Evolutionary conservation across 2,113 vertebrate genomes (phyloP).

Genomic region (Thalassarche chlororhynchos): DNA sequence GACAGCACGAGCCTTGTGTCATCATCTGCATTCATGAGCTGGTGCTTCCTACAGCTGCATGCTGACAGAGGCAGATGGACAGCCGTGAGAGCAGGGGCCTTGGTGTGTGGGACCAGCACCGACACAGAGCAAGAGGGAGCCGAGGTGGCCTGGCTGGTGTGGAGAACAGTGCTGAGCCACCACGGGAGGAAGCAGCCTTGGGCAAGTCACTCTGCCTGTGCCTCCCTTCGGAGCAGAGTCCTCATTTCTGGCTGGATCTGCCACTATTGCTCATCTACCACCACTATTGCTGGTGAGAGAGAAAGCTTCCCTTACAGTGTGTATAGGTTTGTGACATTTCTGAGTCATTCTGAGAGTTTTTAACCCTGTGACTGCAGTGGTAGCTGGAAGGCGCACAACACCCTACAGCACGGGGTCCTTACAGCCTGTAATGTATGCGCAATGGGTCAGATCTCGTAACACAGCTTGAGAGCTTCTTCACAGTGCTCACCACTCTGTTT

Average conservation of each 20-base stretch:
- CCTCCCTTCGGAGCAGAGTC: not conserved
- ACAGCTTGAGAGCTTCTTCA: not conserved
- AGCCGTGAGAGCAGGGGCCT: not conserved
- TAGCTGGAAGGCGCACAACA: not conserved
- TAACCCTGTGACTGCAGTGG: not conserved
- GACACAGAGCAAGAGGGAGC: not conserved
- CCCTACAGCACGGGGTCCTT: not conserved
- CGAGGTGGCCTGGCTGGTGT: not conserved
- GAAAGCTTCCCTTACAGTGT: not conserved
- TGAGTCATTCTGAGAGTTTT: not conserved
- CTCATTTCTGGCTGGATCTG: not conserved
- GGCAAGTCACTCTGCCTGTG: accelerated
- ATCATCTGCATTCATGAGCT: accelerated
- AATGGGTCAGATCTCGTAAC: not conserved
- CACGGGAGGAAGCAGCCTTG: not conserved
- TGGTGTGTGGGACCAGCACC: accelerated
- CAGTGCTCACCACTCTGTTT: not conserved
- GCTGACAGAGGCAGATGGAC: not conserved
- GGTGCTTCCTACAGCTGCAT: accelerated
- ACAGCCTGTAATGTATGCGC: not conserved
- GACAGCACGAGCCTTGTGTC: accelerated
- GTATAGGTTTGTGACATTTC: not conserved
- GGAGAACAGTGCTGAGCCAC: not conserved
- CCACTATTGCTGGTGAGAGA: not conserved
- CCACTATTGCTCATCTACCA: not conserved